Evolutionary conservation across 1,140 invertebrate species (phyloP).

Genomic region (Drosophila tropicalis): DNA sequence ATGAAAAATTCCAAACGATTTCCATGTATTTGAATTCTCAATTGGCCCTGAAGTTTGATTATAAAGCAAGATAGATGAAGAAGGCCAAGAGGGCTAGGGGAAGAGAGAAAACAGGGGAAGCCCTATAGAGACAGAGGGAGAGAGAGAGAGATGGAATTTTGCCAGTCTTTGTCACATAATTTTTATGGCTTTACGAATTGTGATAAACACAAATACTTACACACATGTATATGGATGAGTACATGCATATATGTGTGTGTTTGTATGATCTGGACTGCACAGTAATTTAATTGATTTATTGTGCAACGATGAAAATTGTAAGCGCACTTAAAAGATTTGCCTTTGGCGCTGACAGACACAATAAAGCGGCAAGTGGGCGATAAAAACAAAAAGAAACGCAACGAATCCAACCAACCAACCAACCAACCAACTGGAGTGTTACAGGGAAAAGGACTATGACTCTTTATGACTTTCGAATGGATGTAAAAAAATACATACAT

Average conservation of each 20-base stretch:
- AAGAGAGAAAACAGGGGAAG: not conserved
- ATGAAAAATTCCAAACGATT: conserved; percentile 41
- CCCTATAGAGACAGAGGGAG: not conserved
- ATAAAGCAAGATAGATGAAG: conserved; percentile 5
- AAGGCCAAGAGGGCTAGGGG: not conserved
- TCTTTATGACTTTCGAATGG: not conserved
- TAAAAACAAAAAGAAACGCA: not conserved
- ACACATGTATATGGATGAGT: not conserved
- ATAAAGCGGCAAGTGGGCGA: conserved; percentile 1
- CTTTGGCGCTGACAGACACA: conserved; percentile 25
- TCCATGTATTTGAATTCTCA: conserved; percentile 56
- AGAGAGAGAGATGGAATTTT: conserved; percentile 21
- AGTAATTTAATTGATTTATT: conserved; percentile 47
- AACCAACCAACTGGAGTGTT: not conserved
- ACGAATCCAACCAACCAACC: not conserved
- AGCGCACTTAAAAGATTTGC: conserved; percentile 34
- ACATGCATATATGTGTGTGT: not conserved
- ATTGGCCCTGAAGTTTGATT: conserved; percentile 58
- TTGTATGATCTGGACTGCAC: not conserved
- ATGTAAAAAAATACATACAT: not conserved
- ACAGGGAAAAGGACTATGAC: not conserved
- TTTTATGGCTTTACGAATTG: conserved; percentile 26
- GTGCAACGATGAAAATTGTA: conserved; percentile 30
- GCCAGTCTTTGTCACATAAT: conserved; percentile 48
- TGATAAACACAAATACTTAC: not conserved